These are phyloP conservation scores for Saccostrea cuccullata DNA, from an alignment of 1,140 invertebrate genomes.

Conservation along the genomic window DNA sequence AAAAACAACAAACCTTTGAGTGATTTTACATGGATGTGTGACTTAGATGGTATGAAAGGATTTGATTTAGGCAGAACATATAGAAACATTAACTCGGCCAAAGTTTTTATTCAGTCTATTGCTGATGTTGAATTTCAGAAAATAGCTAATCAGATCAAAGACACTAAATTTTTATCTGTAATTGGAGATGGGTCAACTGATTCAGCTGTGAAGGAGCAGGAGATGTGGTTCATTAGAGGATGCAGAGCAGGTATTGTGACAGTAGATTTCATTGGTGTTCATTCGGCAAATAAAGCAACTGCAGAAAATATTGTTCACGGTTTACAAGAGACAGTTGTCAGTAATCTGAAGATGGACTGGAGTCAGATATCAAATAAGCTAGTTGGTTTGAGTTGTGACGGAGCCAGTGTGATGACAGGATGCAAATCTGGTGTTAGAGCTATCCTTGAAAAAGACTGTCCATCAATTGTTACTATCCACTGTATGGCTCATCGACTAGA, in stretches of 20 bases:
- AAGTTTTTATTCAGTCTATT: too few species aligned
- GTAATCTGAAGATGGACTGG: too few species aligned
- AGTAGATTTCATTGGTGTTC: slow-evolving; percentile 37
- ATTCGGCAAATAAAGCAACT: slow-evolving; percentile 13
- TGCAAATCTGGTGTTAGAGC: background rate
- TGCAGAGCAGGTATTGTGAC: slow-evolving; percentile 12
- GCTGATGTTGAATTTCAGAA: too few species aligned
- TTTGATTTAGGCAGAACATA: too few species aligned
- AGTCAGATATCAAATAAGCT: slow-evolving; percentile 29
- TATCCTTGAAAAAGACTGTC: slow-evolving; percentile 2
- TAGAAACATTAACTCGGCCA: too few species aligned
- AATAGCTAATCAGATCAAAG: too few species aligned
- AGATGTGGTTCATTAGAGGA: slow-evolving; percentile 45
- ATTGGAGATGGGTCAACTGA: too few species aligned
- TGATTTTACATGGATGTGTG: too few species aligned
- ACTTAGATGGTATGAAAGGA: too few species aligned
- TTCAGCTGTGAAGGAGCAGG: slow-evolving; percentile 51
- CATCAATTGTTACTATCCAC: slow-evolving; percentile 42
- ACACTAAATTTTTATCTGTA: too few species aligned
- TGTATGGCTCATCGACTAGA: slow-evolving; percentile 45
- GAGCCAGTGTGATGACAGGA: slow-evolving; percentile 47
- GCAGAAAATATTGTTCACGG: slow-evolving; percentile 30
- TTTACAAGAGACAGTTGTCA: slow-evolving; percentile 16
- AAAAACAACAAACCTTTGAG: too few species aligned
- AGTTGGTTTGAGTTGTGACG: slow-evolving; percentile 43